A percentile compares a stretch with the other conserved stretches of the same genome.
Evolutionary conservation across 2,888 invertebrate species (phyloP).

Genomic region (Leptogaster cylindrica): DNA sequence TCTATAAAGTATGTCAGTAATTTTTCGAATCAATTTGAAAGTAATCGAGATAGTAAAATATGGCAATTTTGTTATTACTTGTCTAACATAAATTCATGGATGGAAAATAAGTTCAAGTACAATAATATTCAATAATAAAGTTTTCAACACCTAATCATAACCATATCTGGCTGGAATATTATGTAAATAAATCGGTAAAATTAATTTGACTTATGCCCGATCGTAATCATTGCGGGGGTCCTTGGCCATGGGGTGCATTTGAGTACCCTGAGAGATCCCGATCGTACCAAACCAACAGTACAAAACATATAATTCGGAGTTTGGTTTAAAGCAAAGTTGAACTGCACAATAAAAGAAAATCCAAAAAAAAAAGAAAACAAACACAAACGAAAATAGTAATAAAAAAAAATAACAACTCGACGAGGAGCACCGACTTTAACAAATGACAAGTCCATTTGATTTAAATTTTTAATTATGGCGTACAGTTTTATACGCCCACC

Average conservation of each 20-base stretch:
- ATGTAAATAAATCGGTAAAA: constrained; percentile 51
- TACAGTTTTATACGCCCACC: constrained; percentile 53
- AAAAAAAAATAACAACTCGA: too few relatives aligned
- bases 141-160: constrained; percentile 46
- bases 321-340: background rate
- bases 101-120: background rate
- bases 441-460: constrained; percentile 53
- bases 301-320: background rate
- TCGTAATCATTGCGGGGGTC: constrained; percentile 52
- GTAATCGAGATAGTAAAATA: too few relatives aligned
- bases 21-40: too few relatives aligned
- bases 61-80: too few relatives aligned
- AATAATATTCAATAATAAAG: constrained; percentile 36
- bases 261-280: constrained; percentile 43
- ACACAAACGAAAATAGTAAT: constrained; percentile 6
- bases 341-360: background rate
- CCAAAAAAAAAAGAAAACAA: background rate
- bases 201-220: constrained; percentile 52
- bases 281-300: background rate
- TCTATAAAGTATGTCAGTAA: too few relatives aligned
- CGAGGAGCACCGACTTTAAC: constrained; percentile 49
- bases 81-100: too few relatives aligned
- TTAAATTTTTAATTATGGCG: constrained; percentile 53
- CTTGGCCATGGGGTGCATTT: constrained; percentile 45
- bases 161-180: constrained; percentile 20